Evolutionary conservation across 2,797 vertebrate species (phyloP), one percentile per base, ranked within the genome.

Genomic region (Amblyopsis hoosieri): DNA sequence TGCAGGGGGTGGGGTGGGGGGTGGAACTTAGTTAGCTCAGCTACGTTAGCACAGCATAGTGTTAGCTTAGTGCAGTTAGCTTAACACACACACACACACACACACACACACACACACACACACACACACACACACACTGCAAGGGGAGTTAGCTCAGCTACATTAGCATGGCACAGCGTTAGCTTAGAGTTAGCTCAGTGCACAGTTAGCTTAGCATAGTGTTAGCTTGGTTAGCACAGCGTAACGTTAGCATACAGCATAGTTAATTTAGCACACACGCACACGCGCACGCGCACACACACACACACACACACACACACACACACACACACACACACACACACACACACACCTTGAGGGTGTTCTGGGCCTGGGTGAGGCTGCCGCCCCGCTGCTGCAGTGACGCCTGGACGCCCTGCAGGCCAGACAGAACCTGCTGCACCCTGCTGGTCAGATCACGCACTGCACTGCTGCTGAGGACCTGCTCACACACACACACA

Each of bases 71-170:
- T 42, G 23, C 23, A 23, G 23, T 23, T 23, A 23, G 23, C 23
- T 3, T 23, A 23, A 23, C 23, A 23, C 23, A 23, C 23, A 3
- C 23, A 23, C 23, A 23, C 19, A 19, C 2, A 19, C 19, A 19
- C 98, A 99, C 47, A 95, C 90, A 66, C 77, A 81, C 97, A 19
- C 19, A 23, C 2, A 23, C 19, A 23, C 98, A 99, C 47, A 95
- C 19, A 19, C 19, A 2, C 1, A 19, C 19, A 19, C 98, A 99
- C 47, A 95, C 90, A 66, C 77, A 80, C 97, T 99, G 89, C 1
- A 62, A 9, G 59, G 13, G 7, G 17, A 9, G 8, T 42, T 42
- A 42, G 37, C 37, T 42, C 9, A 8, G 37, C 37, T 42, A 7
- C 6, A 9, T 42, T 42, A 9, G 37, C 6, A 42, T 23, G 23